Conservation (phyloP, 2,113 vertebrate species). For the Paradoxurus hermaphroditus region DNA sequence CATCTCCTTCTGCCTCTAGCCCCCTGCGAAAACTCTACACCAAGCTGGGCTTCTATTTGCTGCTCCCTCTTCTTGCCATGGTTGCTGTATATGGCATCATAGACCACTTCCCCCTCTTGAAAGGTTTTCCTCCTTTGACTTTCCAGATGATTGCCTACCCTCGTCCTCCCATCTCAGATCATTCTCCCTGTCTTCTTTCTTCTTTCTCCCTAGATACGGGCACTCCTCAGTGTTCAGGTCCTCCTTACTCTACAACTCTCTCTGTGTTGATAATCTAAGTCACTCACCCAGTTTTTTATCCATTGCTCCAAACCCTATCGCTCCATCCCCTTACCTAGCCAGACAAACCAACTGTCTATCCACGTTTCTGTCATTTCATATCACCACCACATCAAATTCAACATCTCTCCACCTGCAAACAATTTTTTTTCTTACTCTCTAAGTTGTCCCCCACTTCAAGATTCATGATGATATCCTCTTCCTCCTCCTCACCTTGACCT, state of each 20-base stretch:
- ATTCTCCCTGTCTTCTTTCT: not conserved
- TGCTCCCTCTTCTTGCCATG: not conserved
- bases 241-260: not conserved
- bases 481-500: not conserved
- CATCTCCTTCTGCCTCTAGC: not conserved
- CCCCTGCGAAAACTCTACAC: not conserved
- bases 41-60: not conserved
- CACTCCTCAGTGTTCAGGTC: not conserved
- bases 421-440: not conserved
- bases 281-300: not conserved
- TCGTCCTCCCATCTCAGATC: not conserved
- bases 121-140: not conserved
- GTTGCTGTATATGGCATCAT: rapidly evolving
- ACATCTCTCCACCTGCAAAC: not conserved
- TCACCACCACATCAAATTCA: not conserved
- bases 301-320: not conserved
- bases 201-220: not conserved
- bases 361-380: not conserved
- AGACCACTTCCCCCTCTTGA: not conserved
- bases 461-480: not conserved
- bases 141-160: not conserved
- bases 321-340: not conserved
- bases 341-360: not conserved
- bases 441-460: not conserved
- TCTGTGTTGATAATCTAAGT: not conserved